Percentiles rank a stretch among this genome's conserved stretches.
Conservation (phyloP, 2,888 invertebrate genomes). For the Caenorhabditis uteleia region DNA sequence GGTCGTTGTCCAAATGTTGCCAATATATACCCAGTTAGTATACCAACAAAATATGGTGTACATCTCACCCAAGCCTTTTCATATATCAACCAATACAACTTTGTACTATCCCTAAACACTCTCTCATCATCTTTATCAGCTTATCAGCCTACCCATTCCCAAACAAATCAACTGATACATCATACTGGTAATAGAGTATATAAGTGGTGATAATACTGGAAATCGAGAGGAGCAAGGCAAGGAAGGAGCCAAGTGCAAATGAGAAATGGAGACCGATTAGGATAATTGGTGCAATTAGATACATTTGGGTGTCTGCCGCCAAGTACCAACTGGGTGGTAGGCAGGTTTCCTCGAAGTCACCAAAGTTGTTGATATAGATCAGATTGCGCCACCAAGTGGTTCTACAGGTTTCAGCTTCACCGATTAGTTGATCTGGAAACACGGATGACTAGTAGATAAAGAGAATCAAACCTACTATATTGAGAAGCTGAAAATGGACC, state of each 20-base stretch:
- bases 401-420: slow-evolving; percentile 27
- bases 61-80: slow-evolving; percentile 62
- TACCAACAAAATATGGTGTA: slow-evolving; percentile 70
- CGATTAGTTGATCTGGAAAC: slow-evolving; percentile 11
- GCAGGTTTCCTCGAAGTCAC: slow-evolving; percentile 9
- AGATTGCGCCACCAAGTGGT: slow-evolving; percentile 50
- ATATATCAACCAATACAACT: slow-evolving; percentile 16
- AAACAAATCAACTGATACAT: too few species aligned
- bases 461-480: slow-evolving; percentile 14
- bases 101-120: too few species aligned
- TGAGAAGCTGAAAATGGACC: slow-evolving; percentile 26
- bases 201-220: slow-evolving; percentile 5
- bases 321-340: slow-evolving; percentile 22
- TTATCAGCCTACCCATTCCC: too few species aligned
- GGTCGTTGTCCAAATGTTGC: slow-evolving; percentile 21
- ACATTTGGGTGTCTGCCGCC: slow-evolving; percentile 20
- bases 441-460: background rate
- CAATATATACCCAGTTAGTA: slow-evolving; percentile 68
- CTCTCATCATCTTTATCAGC: too few species aligned
- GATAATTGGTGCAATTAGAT: slow-evolving; percentile 21
- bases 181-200: too few species aligned
- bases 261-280: slow-evolving; percentile 17
- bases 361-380: slow-evolving; percentile 56
- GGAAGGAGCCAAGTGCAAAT: slow-evolving; percentile 3
- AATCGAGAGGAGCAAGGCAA: slow-evolving; percentile 4